Conservation (phyloP, 2,888 invertebrate species). For the Ectemnius cavifrons region DNA sequence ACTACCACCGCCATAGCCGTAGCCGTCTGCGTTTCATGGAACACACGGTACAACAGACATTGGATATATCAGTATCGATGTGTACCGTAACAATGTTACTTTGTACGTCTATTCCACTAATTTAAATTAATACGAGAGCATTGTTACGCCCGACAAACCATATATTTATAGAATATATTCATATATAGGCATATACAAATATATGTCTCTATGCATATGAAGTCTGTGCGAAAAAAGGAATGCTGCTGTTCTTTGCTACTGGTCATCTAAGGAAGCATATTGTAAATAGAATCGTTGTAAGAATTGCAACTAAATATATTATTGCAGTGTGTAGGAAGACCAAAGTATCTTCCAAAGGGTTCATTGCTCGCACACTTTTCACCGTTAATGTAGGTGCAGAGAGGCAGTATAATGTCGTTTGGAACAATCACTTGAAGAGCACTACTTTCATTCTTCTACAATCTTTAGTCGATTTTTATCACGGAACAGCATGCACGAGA, state of each 20-base stretch:
- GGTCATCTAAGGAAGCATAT: too few species aligned
- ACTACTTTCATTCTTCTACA: constrained; percentile 13
- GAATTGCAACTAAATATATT: neutral
- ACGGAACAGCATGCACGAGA: constrained; percentile 48
- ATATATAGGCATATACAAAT: too few species aligned
- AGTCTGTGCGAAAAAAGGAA: too few species aligned
- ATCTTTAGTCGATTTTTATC: constrained; percentile 19
- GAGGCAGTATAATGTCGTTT: constrained; percentile 42
- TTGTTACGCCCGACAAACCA: constrained; percentile 10
- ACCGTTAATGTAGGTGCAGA: constrained; percentile 42
- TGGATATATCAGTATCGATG: constrained; percentile 64
- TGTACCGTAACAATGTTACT: constrained; percentile 45
- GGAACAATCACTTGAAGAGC: constrained; percentile 20
- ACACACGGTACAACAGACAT: constrained; percentile 75
- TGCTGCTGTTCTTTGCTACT: too few species aligned
- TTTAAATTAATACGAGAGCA: constrained; percentile 25
- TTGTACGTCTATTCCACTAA: constrained; percentile 23
- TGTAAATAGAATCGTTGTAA: too few species aligned
- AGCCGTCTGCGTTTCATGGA: constrained; percentile 81
- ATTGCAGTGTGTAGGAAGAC: constrained; percentile 9
- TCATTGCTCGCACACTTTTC: constrained; percentile 47
- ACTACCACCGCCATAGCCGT: constrained; percentile 92
- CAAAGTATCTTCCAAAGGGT: constrained; percentile 49
- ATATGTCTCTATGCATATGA: too few species aligned
- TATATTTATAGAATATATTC: constrained; percentile 16